Base-by-base conservation (phyloP, 2,113 vertebrate genomes). In the Deroptyus accipitrinus region DNA sequence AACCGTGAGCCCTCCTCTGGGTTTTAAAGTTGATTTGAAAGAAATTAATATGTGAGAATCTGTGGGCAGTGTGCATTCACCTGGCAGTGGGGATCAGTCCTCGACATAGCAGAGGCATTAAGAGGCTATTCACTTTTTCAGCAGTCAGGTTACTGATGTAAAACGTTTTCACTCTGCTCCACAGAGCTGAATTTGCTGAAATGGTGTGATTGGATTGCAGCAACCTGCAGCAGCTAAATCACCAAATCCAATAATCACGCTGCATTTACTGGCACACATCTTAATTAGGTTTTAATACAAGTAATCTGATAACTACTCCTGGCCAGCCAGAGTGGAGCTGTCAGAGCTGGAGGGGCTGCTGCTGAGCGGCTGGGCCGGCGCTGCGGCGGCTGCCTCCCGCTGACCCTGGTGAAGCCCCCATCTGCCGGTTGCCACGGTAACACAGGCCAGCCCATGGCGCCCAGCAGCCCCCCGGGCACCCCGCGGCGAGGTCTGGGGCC, bases 201-300 rank as follows among this genome's bases (percentile, higher is more conserved):
- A 96, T 94, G 94, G 98, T 25, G 73, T 95, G 97, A 98, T 95
- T 95, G 97, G 97, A 96, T 97, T 96, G 97, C 95, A 95, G 93
- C 90, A 97, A 95, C 98, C 97, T 98, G 96, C 95, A 97, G 98
- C 97, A 98, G 98, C 98, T 98, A 98, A 98, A 98, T 96, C 97
- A 98, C 98, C 96, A 98, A 99, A 99, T 98, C 98, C 98, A 98
- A 98, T 98, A 99, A 98, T 97, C 97, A 96, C n/a, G 86, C 97
- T 97, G 97, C 97, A 98, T 97, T 98, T 97, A 98, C 94, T 99
- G 99, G 98, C 98, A 98, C 98, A 98, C 97, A 97, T 98, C 98
- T 98, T 99, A 99, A 99, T 99, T 99, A 98, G 98, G 98, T 98
- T 98, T 98, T 99, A 99, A 99, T 98, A 98, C 97, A 97, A 98